Base-by-base conservation (phyloP, 2,888 invertebrate species). In the Leptinotarsa peninsularis region DNA sequence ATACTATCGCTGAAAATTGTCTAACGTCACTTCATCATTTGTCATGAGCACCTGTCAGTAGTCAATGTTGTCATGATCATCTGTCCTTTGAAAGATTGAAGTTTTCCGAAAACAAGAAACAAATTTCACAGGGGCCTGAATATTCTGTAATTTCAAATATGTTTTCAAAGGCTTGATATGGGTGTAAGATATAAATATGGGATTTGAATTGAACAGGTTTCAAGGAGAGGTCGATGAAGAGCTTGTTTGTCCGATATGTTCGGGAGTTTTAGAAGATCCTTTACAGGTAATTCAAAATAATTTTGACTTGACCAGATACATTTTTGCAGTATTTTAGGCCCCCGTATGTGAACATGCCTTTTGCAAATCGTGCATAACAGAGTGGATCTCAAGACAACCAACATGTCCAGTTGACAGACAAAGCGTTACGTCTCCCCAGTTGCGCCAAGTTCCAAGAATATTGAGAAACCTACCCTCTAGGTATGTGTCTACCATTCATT, bases 191-290 rank as follows among this genome's bases (percentile, higher is more conserved):
- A 77, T 60, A 76, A 82, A 81, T 78, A 98, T 98, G 98, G 98
- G 98, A 86, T 98, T 95, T 91, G 98, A 98, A 90, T 92, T 96
- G 84, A 94, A 93, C 89, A 93, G 98, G 86, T 98, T 98, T 91
- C 94, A 96, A 90, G 96, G 96, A 86, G 96, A 96, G 88, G 98
- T 98, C 82, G 98, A 98, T 89, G 98, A 98, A 90, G 98, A 98
- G 90, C 91, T 98, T 79, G 93, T 98, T 84, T 98, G 98, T 87
- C 96, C 98, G 81, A 98, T 98, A 89, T 98, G 98, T 89, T 96
- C 97, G 79, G 96, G 96, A 81, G 98, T 98, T 80, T 89, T 98
- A 73, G 97, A 98, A 86, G 97, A 98, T 87, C 98, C 98, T 66
- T 90, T 98, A 78, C 98, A 98, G 94, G 97, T 96, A 90, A 84